These are phyloP conservation scores for Pseudopipra pipra DNA, from an alignment of 2,113 vertebrate species.

Conservation along the genomic window DNA sequence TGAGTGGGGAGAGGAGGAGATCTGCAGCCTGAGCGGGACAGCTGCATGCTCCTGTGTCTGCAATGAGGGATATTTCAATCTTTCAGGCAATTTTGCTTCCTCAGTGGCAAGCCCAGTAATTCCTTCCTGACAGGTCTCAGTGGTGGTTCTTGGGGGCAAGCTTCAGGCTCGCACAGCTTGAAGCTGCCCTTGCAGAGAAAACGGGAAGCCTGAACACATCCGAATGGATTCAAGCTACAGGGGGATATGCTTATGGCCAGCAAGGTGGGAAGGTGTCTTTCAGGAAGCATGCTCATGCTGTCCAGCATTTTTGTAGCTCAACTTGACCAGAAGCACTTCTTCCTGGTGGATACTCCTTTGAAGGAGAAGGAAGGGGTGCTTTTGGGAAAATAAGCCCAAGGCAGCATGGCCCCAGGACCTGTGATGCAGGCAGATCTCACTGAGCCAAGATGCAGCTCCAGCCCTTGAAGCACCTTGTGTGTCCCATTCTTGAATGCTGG, in stretches of 20 bases:
- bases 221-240: neutral
- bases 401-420: fast-evolving
- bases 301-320: neutral
- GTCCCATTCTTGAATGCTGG: neutral
- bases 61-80: neutral
- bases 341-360: neutral
- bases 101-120: neutral
- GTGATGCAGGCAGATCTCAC: neutral
- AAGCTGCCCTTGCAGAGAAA: neutral
- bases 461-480: neutral
- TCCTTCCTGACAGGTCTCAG: neutral
- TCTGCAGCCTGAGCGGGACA: neutral
- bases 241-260: fast-evolving
- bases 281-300: fast-evolving
- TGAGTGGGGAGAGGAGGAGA: neutral
- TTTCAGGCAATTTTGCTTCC: neutral
- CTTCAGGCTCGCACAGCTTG: neutral
- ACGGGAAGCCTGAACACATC: neutral
- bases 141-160: neutral
- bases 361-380: neutral
- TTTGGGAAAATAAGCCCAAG: neutral
- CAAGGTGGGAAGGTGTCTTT: fast-evolving
- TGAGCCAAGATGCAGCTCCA: neutral
- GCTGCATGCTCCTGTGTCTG: neutral
- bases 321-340: neutral